phyloP scores from a whole-genome alignment of 2,888 invertebrate genomes.

The Lepetodrilus schrolli region DNA sequence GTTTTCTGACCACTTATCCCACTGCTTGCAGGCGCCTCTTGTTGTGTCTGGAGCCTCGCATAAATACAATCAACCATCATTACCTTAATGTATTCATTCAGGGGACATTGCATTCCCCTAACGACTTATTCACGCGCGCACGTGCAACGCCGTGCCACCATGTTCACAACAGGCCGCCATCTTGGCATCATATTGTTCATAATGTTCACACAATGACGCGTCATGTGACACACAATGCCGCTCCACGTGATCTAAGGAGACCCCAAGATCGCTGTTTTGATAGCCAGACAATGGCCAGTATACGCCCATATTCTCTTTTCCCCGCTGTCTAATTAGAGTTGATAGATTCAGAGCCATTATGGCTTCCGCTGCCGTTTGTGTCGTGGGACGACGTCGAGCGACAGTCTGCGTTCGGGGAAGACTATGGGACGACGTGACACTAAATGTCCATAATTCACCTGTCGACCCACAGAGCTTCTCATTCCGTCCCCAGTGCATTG shows the following conservation, averaged over 20 bases:
- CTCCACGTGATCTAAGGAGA: not conserved
- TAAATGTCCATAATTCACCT: slow-evolving; percentile 17
- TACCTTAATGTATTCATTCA: slow-evolving; percentile 19
- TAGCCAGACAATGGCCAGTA: not conserved
- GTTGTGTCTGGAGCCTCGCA: too few relatives aligned
- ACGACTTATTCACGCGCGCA: slow-evolving; percentile 7
- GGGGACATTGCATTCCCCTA: not conserved
- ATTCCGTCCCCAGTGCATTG: not conserved
- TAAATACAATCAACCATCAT: not conserved
- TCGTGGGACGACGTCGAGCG: too few relatives aligned
- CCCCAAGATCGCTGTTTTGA: slow-evolving; percentile 2
- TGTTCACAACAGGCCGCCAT: not conserved
- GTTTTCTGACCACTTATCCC: too few relatives aligned
- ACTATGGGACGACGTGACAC: not conserved
- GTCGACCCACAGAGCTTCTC: not conserved
- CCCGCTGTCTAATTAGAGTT: slow-evolving; percentile 2
- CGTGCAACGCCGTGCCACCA: slow-evolving; percentile 9
- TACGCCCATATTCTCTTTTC: not conserved
- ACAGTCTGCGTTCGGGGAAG: too few relatives aligned
- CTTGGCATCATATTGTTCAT: slow-evolving; percentile 3
- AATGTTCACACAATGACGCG: slow-evolving; percentile 4
- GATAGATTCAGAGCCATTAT: slow-evolving; percentile 1
- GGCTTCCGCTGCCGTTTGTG: not conserved
- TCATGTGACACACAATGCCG: slow-evolving; percentile 11
- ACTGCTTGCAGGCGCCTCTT: too few relatives aligned